Conservation (phyloP, 2,888 invertebrate species). For the Lasiommata megera region DNA sequence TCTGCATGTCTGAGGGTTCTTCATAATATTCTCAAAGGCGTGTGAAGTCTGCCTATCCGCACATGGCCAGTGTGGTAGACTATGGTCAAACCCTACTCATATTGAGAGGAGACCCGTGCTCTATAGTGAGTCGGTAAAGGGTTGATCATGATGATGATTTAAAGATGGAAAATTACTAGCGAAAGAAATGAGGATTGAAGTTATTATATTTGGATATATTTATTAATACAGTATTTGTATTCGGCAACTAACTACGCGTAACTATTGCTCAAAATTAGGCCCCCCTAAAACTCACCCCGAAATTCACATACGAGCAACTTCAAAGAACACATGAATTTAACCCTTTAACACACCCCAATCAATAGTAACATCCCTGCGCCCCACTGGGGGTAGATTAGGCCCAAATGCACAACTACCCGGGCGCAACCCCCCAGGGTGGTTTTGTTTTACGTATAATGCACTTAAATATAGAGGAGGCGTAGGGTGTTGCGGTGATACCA, state of each 20-base stretch:
- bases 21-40: no score
- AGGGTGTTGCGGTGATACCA: slow-evolving; percentile 37
- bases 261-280: slow-evolving; percentile 8
- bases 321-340: slow-evolving; percentile 55
- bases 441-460: slow-evolving; percentile 73
- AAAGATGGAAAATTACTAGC: neutral
- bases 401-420: slow-evolving; percentile 71
- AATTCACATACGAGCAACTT: slow-evolving; percentile 32
- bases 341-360: slow-evolving; percentile 51
- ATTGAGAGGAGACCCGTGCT: no score
- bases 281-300: slow-evolving; percentile 19
- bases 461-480: slow-evolving; percentile 59
- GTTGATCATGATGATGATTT: no score
- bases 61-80: no score
- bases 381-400: slow-evolving; percentile 56
- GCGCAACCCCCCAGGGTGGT: slow-evolving; percentile 51
- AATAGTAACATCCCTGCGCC: slow-evolving; percentile 50
- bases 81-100: no score
- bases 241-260: neutral
- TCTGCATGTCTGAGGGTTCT: no score
- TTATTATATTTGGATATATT: neutral
- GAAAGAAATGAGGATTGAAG: neutral
- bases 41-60: no score
- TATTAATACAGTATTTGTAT: neutral
- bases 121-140: no score